Percentiles rank a stretch among this genome's conserved stretches.
These are phyloP conservation scores for Dendrolimus kikuchii DNA, from an alignment of 1,140 invertebrate species.

Conservation along the genomic window DNA sequence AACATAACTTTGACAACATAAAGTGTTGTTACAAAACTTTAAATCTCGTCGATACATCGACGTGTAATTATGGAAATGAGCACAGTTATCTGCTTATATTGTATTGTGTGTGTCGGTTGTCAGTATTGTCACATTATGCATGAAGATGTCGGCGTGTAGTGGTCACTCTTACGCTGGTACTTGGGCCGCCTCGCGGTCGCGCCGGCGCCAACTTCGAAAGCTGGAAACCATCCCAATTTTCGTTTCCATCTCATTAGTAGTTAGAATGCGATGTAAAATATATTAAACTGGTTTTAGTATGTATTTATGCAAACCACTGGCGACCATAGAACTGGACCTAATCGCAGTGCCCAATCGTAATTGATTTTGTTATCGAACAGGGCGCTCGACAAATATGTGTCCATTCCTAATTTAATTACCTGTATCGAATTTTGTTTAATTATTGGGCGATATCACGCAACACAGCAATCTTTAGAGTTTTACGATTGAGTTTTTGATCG, in stretches of 20 bases:
- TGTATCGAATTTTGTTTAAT: slow-evolving; percentile 14
- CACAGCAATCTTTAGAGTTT: slow-evolving; percentile 2
- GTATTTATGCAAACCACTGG: slow-evolving; percentile 28
- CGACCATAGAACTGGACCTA: slow-evolving; percentile 19
- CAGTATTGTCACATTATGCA: slow-evolving; percentile 16
- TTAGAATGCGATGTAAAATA: slow-evolving; percentile 26
- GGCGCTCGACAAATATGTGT: slow-evolving; percentile 12
- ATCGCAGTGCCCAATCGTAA: slow-evolving; percentile 24
- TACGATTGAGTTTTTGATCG: no score
- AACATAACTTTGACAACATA: not conserved
- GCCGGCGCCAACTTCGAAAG: slow-evolving; percentile 27
- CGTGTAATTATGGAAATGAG: slow-evolving; percentile 21
- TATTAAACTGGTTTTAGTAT: slow-evolving; percentile 23
- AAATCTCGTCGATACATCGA: slow-evolving; percentile 8
- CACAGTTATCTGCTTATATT: slow-evolving; percentile 8
- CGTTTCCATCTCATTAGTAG: slow-evolving; percentile 29
- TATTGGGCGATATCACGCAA: slow-evolving; percentile 4
- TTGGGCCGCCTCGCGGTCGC: slow-evolving; percentile 6
- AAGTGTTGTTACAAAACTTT: slow-evolving; percentile 8
- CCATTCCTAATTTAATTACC: slow-evolving; percentile 14
- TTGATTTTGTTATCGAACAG: slow-evolving; percentile 25
- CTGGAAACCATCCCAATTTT: slow-evolving; percentile 25
- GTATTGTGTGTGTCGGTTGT: slow-evolving; percentile 6
- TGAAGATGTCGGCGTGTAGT: slow-evolving; percentile 10
- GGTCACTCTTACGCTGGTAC: slow-evolving; percentile 15